phyloP scores from a whole-genome alignment of 2,797 vertebrate species.

The Mastacembelus armatus region DNA sequence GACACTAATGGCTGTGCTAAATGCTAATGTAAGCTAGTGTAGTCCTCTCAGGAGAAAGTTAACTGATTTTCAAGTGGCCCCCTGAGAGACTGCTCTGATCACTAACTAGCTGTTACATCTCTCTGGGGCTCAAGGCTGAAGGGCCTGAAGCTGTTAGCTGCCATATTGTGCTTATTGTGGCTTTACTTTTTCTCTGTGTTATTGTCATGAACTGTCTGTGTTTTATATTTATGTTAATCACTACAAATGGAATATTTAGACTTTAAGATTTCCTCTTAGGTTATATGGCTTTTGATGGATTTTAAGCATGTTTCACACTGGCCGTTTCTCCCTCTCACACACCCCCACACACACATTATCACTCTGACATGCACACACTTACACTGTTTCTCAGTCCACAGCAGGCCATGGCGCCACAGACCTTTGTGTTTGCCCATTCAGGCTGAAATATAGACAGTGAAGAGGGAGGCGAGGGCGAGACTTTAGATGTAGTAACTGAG shows the following conservation, averaged over 20 bases:
- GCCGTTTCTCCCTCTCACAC: neutral
- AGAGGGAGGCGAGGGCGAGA: slow-evolving; percentile 15
- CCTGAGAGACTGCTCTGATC: slow-evolving; percentile 60
- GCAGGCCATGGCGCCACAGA: slow-evolving; percentile 90
- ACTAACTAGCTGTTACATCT: slow-evolving; percentile 61
- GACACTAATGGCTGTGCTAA: slow-evolving; percentile 74
- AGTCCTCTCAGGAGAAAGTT: slow-evolving; percentile 68
- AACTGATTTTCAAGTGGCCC: slow-evolving; percentile 77
- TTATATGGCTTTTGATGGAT: slow-evolving; percentile 2
- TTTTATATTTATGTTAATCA: neutral
- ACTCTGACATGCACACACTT: slow-evolving; percentile 9
- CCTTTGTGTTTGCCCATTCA: slow-evolving; percentile 95
- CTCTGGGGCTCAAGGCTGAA: slow-evolving; percentile 40
- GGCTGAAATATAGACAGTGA: slow-evolving; percentile 84
- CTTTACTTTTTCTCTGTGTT: no score
- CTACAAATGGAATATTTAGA: neutral
- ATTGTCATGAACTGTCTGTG: no score
- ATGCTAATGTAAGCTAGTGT: slow-evolving; percentile 71
- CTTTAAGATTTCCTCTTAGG: neutral
- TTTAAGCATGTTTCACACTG: slow-evolving; percentile 9
- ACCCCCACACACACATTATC: slow-evolving; percentile 5
- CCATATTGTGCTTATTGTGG: neutral
- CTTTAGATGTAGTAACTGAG: slow-evolving; percentile 80
- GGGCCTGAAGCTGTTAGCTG: slow-evolving; percentile 12
- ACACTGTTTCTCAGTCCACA: slow-evolving; percentile 85